phyloP scores from a whole-genome alignment of 2,888 invertebrate species.

The Morpho helenor region DNA sequence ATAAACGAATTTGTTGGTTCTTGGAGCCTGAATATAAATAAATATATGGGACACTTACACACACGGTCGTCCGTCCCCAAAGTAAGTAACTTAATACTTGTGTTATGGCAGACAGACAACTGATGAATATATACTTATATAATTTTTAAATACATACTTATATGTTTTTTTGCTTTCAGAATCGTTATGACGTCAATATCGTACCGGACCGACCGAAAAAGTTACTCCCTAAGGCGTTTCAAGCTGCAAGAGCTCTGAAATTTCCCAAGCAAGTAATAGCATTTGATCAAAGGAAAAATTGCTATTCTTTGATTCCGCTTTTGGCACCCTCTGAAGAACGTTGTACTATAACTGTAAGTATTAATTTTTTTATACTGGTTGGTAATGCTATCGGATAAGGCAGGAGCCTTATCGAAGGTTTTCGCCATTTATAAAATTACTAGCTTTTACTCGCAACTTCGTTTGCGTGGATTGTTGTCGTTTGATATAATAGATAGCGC shows the following conservation, averaged over 20 bases:
- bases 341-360: slow-evolving; percentile 42
- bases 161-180: slow-evolving; percentile 47
- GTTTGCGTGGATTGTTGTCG: no score
- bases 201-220: slow-evolving; percentile 85
- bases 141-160: no score
- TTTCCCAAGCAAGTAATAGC: slow-evolving; percentile 77
- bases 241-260: slow-evolving; percentile 40
- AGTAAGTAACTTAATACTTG: no score
- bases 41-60: no score
- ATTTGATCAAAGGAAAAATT: slow-evolving; percentile 86
- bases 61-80: no score
- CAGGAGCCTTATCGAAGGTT: no score
- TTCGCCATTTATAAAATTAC: no score
- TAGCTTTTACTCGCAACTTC: neutral
- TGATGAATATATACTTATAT: no score
- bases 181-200: slow-evolving; percentile 91
- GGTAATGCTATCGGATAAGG: neutral
- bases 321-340: slow-evolving; percentile 42
- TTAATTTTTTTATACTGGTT: neutral
- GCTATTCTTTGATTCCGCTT: slow-evolving; percentile 72
- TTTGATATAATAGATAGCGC: no score
- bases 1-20: no score
- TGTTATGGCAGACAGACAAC: no score
- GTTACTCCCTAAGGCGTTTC: slow-evolving; percentile 73
- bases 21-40: no score